Evolutionary conservation across 2,888 invertebrate species (phyloP).

Genomic region (Plagodis dolabraria): DNA sequence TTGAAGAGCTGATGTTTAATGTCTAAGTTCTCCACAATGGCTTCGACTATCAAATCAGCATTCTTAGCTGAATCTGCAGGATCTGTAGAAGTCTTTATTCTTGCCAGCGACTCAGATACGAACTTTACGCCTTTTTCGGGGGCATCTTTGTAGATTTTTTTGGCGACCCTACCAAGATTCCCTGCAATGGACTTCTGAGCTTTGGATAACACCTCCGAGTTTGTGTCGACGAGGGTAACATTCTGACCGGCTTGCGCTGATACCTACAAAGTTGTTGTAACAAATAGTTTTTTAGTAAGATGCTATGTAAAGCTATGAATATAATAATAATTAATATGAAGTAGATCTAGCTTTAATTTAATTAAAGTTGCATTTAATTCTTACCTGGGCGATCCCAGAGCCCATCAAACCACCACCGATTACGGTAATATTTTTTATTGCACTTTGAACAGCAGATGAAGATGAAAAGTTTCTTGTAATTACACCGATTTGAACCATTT

Average conservation of each 20-base stretch:
- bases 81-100: slow-evolving; percentile 86
- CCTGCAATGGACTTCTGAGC: slow-evolving; percentile 88
- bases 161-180: slow-evolving; percentile 90
- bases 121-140: slow-evolving; percentile 87
- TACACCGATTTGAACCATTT: slow-evolving; percentile 68
- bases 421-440: slow-evolving; percentile 92
- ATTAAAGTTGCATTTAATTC: slow-evolving; percentile 8
- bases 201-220: slow-evolving; percentile 88
- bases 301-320: too few relatives aligned
- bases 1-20: slow-evolving; percentile 91
- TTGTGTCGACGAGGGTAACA: slow-evolving; percentile 92
- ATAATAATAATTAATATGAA: too few relatives aligned
- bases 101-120: slow-evolving; percentile 83
- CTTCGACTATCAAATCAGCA: slow-evolving; percentile 92
- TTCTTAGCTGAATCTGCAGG: slow-evolving; percentile 85
- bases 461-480: slow-evolving; percentile 71
- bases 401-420: slow-evolving; percentile 97
- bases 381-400: slow-evolving; percentile 94
- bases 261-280: slow-evolving; percentile 81
- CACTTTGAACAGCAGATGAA: slow-evolving; percentile 69
- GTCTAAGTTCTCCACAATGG: slow-evolving; percentile 93
- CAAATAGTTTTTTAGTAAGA: neutral
- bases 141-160: slow-evolving; percentile 90
- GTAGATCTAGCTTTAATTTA: too few relatives aligned
- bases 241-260: slow-evolving; percentile 93